Conservation (phyloP, 2,797 vertebrate species). For the Manis pentadactyla region DNA sequence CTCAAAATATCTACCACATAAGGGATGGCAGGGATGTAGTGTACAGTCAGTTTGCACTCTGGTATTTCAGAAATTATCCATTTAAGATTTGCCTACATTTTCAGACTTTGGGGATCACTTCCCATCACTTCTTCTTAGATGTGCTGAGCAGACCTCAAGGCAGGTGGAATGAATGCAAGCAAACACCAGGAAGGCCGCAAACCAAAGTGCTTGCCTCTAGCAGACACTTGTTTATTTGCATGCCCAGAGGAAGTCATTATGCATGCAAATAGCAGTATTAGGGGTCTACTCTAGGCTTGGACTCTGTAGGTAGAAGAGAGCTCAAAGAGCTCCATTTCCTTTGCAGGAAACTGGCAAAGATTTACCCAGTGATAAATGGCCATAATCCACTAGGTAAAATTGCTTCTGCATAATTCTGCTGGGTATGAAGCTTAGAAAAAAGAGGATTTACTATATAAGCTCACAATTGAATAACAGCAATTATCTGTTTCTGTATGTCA, state of each 20-base stretch:
- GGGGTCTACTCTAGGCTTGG: not conserved
- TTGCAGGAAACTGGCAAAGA: conserved; percentile 13
- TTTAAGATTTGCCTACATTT: not conserved
- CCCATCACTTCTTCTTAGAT: not conserved
- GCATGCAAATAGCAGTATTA: not conserved
- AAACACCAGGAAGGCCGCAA: not conserved
- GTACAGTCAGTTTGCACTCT: not conserved
- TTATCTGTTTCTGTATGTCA: not conserved
- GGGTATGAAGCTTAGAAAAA: conserved; percentile 15
- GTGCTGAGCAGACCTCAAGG: not conserved
- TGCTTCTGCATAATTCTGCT: conserved; percentile 52
- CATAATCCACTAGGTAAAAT: conserved; percentile 54
- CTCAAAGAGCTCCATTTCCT: not conserved
- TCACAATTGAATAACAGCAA: not conserved
- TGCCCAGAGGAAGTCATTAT: not conserved
- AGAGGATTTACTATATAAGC: conserved; percentile 59
- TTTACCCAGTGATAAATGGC: conserved; percentile 55
- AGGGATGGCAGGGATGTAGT: not conserved
- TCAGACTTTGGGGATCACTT: not conserved
- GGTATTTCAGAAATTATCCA: not conserved
- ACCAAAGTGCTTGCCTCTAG: not conserved
- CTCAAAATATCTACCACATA: not conserved
- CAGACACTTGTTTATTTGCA: not conserved
- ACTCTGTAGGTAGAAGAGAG: not conserved
- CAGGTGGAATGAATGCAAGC: not conserved